phyloP scores from a whole-genome alignment of 92 coral and sea anemone genomes.

The Anthopleura xanthogrammica region DNA sequence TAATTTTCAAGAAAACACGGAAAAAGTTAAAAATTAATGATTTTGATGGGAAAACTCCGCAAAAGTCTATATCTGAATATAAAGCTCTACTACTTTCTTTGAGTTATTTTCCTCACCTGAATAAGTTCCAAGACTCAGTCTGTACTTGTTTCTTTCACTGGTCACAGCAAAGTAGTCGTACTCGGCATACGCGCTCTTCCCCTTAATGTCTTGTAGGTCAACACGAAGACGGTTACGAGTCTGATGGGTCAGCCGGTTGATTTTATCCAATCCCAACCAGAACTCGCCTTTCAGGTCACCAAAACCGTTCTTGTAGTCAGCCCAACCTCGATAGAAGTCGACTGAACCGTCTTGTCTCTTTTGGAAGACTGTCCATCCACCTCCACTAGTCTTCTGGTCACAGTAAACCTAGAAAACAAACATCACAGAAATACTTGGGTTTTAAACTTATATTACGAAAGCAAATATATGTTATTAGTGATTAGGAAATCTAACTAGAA shows the following conservation, averaged over 20 bases:
- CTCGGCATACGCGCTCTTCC: neutral
- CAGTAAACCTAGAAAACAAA: slow-evolving; percentile 1
- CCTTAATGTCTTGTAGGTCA: neutral
- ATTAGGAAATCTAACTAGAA: no score
- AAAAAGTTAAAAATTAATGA: no score
- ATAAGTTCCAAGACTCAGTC: slow-evolving; percentile 27
- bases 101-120: slow-evolving; percentile 13
- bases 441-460: no score
- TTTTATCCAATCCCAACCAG: slow-evolving; percentile 1
- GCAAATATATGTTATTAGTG: no score
- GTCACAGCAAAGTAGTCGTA: neutral
- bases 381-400: neutral
- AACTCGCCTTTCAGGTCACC: slow-evolving; percentile 3
- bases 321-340: slow-evolving; percentile 6
- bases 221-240: neutral
- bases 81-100: no score
- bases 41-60: no score
- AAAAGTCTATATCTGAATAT: no score
- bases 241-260: neutral
- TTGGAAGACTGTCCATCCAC: slow-evolving; percentile 2
- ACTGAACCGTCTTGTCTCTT: slow-evolving; percentile 1
- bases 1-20: no score
- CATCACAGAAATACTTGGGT: neutral
- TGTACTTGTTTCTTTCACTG: neutral
- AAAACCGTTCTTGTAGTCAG: neutral